Percentiles rank a stretch among this genome's conserved stretches.
Conservation (phyloP, 2,113 vertebrate species). For the Excalfactoria chinensis region DNA sequence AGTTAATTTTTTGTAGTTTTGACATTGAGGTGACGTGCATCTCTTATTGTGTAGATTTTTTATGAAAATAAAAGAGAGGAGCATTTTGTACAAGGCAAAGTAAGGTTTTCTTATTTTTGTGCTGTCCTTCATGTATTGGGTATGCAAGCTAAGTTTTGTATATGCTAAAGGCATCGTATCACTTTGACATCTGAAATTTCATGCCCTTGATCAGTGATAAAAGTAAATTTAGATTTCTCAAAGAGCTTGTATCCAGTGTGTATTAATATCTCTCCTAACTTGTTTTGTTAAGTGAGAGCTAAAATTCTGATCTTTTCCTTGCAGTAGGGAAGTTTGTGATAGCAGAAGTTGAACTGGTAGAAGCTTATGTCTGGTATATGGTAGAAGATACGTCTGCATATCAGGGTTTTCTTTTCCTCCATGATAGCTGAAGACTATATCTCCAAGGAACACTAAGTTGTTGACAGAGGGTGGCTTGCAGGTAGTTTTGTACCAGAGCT, state of each 20-base stretch:
- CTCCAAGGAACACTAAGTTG: neutral
- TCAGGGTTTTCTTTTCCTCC: neutral
- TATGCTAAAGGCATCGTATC: neutral
- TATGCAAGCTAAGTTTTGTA: neutral
- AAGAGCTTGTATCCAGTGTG: neutral
- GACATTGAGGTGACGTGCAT: neutral
- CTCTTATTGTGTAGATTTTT: neutral
- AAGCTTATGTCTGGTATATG: too few relatives aligned
- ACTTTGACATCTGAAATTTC: neutral
- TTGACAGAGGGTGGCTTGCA: neutral
- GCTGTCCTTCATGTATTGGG: neutral
- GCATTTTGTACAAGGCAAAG: conserved; percentile 1
- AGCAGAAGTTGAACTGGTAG: neutral
- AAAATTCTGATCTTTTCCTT: neutral
- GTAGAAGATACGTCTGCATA: neutral
- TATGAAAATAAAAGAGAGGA: neutral
- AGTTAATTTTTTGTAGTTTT: conserved; percentile 3
- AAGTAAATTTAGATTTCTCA: conserved; percentile 17
- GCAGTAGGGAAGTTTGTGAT: neutral
- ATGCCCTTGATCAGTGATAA: neutral
- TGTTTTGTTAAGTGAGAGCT: neutral
- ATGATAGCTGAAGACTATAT: neutral
- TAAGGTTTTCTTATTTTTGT: neutral
- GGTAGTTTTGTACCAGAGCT: neutral
- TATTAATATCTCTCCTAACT: neutral